Evolutionary conservation across 2,888 invertebrate genomes (phyloP).

Genomic region (Melanargia galathea): DNA sequence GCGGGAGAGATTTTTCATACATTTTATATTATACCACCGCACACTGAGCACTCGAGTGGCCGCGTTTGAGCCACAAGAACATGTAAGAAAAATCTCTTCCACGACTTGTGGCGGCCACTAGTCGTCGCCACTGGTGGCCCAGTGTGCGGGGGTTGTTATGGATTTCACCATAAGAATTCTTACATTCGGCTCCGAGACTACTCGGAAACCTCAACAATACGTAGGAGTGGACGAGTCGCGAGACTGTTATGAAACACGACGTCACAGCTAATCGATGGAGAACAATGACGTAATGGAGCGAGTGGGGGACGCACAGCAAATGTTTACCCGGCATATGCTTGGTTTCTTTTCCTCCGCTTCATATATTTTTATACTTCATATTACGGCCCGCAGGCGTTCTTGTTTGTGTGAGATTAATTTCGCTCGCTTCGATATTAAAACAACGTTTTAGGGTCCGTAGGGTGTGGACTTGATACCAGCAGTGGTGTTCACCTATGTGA

Average conservation of each 20-base stretch:
- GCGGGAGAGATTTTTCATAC: too few relatives aligned
- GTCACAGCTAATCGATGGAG: constrained; percentile 78
- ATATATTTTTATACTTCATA: constrained; percentile 81
- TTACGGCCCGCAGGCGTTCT: constrained; percentile 69
- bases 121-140: too few relatives aligned
- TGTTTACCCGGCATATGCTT: constrained; percentile 80
- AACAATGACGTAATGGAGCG: constrained; percentile 78
- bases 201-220: constrained; percentile 34
- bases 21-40: too few relatives aligned
- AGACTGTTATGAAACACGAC: constrained; percentile 62
- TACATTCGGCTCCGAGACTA: constrained; percentile 6
- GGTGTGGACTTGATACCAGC: constrained; percentile 6
- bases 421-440: constrained; percentile 49
- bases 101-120: too few relatives aligned
- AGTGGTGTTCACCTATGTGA: neutral
- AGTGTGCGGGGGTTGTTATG: too few relatives aligned
- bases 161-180: neutral
- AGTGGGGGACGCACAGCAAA: constrained; percentile 65
- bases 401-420: constrained; percentile 75
- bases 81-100: too few relatives aligned
- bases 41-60: too few relatives aligned
- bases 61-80: too few relatives aligned
- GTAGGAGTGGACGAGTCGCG: constrained; percentile 47
- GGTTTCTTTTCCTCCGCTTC: constrained; percentile 80
- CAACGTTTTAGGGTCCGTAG: constrained; percentile 24